phyloP scores from a whole-genome alignment of 2,888 invertebrate species.

The Abscondita cerata region DNA sequence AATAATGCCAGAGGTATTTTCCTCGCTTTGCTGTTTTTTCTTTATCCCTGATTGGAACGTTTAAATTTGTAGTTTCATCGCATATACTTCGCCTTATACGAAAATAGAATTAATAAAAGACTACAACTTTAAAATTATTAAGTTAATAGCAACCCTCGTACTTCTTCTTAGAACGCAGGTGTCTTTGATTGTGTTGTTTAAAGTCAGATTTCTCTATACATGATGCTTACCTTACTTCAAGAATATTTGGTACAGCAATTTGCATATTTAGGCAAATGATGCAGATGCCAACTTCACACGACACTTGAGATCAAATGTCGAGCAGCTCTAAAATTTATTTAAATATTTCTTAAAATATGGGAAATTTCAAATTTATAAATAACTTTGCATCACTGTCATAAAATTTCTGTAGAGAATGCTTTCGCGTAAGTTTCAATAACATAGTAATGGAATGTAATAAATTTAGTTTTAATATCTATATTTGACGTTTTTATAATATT shows the following conservation, averaged over 20 bases:
- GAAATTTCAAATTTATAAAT: too few species aligned
- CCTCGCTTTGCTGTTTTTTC: slow-evolving; percentile 1
- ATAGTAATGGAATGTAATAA: too few species aligned
- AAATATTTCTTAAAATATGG: too few species aligned
- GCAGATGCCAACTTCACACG: slow-evolving; percentile 42
- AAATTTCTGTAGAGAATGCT: too few species aligned
- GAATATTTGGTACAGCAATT: slow-evolving; percentile 45
- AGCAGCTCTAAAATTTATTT: slow-evolving; percentile 19
- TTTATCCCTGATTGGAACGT: slow-evolving; percentile 5
- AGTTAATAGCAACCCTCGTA: slow-evolving; percentile 40
- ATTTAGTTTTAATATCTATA: too few species aligned
- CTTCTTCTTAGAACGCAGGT: slow-evolving; percentile 47
- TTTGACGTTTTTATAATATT: too few species aligned
- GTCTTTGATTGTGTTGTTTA: slow-evolving; percentile 47
- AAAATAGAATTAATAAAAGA: slow-evolving; percentile 48
- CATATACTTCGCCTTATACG: slow-evolving; percentile 31
- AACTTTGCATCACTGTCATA: too few species aligned
- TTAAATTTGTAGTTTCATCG: slow-evolving; percentile 7
- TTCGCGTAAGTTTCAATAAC: too few species aligned
- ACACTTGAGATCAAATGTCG: slow-evolving; percentile 32
- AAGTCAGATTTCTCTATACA: slow-evolving; percentile 44
- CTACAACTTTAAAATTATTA: slow-evolving; percentile 40
- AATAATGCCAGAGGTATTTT: slow-evolving; percentile 23
- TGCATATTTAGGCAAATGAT: slow-evolving; percentile 47
- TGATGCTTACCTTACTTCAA: slow-evolving; percentile 40